phyloP scores from a whole-genome alignment of 2,888 invertebrate genomes.

The Oligia fasciuncula region DNA sequence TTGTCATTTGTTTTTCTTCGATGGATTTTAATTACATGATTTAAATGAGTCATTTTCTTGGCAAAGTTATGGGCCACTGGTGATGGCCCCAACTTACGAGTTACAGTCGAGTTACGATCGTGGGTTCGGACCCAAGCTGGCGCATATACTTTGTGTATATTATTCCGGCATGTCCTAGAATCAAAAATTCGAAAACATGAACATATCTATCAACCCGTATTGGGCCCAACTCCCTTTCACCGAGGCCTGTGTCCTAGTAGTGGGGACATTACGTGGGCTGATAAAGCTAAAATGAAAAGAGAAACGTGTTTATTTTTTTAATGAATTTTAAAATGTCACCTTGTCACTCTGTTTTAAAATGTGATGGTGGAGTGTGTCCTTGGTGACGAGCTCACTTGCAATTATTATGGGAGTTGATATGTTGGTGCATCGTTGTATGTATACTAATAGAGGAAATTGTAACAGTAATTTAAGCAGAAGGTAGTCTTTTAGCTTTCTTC shows the following conservation, averaged over 20 bases:
- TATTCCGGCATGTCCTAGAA: no score
- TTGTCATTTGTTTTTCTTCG: background rate
- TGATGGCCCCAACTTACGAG: no score
- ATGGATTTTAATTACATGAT: background rate
- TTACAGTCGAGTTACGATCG: no score
- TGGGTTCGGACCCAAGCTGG: no score
- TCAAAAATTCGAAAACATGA: no score
- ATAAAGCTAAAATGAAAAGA: background rate
- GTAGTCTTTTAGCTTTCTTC: background rate
- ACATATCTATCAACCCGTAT: background rate
- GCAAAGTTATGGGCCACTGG: no score
- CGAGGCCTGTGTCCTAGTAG: background rate
- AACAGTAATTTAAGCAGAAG: background rate
- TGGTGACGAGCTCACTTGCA: conserved; percentile 39
- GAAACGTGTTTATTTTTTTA: background rate
- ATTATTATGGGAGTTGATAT: conserved; percentile 34
- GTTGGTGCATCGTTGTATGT: conserved; percentile 11
- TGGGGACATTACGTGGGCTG: background rate
- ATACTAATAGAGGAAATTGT: background rate
- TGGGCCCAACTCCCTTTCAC: background rate
- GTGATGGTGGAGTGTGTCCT: background rate
- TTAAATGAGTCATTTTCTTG: no score
- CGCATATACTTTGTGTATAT: no score
- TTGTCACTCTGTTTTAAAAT: background rate
- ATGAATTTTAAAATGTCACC: background rate